A percentile compares a stretch with the other conserved stretches of the same genome.
Conservation (phyloP, 1,140 invertebrate species). For the Drosophila kurseongensis region DNA sequence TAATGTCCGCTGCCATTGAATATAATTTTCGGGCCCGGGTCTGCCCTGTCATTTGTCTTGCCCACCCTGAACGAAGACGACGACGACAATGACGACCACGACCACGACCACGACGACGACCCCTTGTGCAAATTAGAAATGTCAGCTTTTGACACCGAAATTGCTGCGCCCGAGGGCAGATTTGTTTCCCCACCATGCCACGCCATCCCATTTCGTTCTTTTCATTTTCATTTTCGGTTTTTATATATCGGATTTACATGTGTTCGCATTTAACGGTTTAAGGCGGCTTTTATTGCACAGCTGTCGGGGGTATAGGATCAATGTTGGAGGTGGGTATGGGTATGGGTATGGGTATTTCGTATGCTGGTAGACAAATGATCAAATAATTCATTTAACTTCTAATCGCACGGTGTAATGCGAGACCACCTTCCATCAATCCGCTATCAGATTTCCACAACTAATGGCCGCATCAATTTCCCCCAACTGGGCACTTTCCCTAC, state of each 20-base stretch:
- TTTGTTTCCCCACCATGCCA: slow-evolving; percentile 16
- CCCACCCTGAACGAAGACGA: slow-evolving; percentile 51
- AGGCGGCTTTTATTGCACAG: slow-evolving; percentile 29
- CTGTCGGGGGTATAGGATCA: slow-evolving; percentile 34
- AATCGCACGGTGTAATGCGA: slow-evolving; percentile 58
- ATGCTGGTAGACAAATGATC: slow-evolving; percentile 65
- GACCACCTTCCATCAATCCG: slow-evolving; percentile 34
- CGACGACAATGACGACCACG: slow-evolving; percentile 3
- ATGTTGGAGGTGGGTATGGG: not conserved
- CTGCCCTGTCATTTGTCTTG: slow-evolving; percentile 73
- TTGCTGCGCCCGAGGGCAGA: slow-evolving; percentile 62
- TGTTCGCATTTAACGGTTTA: slow-evolving; percentile 59
- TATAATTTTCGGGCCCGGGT: slow-evolving; percentile 60
- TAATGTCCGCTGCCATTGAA: slow-evolving; percentile 53
- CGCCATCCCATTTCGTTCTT: slow-evolving; percentile 20
- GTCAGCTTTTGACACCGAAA: slow-evolving; percentile 80
- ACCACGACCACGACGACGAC: slow-evolving; percentile 15
- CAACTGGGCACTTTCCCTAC: slow-evolving; percentile 55
- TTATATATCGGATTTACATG: slow-evolving; percentile 66
- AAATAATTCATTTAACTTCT: slow-evolving; percentile 56
- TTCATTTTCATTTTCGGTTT: slow-evolving; percentile 12
- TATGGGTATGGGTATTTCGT: slow-evolving; percentile 1
- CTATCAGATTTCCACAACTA: slow-evolving; percentile 70
- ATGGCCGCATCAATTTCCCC: slow-evolving; percentile 58
- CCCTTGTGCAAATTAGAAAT: slow-evolving; percentile 74